Percentiles rank a stretch among this genome's conserved stretches.
These are phyloP conservation scores for Campoletis sonorensis DNA, from an alignment of 1,140 invertebrate species.

Conservation along the genomic window DNA sequence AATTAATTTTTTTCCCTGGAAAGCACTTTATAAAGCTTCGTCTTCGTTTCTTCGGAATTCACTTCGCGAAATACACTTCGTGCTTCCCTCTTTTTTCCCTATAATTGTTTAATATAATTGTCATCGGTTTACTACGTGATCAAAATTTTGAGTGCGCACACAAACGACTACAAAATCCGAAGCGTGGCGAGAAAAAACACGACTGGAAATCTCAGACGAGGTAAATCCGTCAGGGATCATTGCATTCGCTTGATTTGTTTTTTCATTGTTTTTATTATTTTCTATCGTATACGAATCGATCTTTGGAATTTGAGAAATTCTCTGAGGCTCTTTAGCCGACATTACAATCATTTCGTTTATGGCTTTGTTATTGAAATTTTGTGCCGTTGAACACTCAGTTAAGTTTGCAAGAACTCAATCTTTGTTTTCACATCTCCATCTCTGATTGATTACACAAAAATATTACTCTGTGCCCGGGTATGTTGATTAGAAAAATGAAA, in stretches of 20 bases:
- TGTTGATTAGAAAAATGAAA: no score
- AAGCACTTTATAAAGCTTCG: background rate
- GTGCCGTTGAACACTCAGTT: no score
- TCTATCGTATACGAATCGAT: no score
- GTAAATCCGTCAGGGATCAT: constrained; percentile 9
- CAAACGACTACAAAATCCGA: background rate
- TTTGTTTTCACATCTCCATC: no score
- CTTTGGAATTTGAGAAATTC: no score
- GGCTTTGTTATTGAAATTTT: no score
- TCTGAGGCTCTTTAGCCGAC: no score
- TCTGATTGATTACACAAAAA: no score
- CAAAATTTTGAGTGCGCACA: background rate
- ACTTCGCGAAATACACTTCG: background rate
- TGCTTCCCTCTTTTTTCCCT: background rate
- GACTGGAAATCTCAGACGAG: constrained; percentile 33
- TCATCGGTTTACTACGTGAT: constrained; percentile 1
- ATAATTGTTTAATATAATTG: background rate
- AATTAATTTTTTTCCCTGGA: background rate
- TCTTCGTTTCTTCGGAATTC: background rate
- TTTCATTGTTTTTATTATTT: background rate
- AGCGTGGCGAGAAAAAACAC: constrained; percentile 31
- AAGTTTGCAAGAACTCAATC: no score
- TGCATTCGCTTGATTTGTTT: background rate
- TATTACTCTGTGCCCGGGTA: no score
- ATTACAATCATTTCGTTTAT: no score